These are phyloP conservation scores for Drosophila parthenogenetica DNA, from an alignment of 2,888 invertebrate species.

Conservation along the genomic window DNA sequence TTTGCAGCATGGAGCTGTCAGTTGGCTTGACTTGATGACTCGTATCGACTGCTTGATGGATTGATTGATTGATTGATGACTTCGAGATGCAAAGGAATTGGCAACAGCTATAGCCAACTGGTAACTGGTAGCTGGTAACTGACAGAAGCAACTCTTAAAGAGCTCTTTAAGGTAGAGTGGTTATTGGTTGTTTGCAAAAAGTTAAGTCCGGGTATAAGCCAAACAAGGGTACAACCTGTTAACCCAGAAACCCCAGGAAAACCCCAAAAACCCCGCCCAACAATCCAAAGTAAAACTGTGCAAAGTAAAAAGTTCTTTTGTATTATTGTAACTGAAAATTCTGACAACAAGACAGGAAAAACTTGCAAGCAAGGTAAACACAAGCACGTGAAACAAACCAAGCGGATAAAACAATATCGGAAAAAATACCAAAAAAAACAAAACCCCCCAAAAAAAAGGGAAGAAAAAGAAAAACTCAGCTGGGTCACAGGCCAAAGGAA, in stretches of 20 bases:
- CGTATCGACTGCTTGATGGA: slow-evolving; percentile 51
- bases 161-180: slow-evolving; percentile 23
- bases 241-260: slow-evolving; percentile 50
- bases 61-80: slow-evolving; percentile 65
- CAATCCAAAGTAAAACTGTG: not conserved
- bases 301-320: slow-evolving; percentile 65
- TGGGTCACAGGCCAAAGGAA: slow-evolving; percentile 37
- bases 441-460: slow-evolving; percentile 8
- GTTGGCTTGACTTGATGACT: slow-evolving; percentile 73
- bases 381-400: slow-evolving; percentile 66
- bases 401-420: slow-evolving; percentile 75
- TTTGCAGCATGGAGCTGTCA: slow-evolving; percentile 64
- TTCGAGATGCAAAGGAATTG: slow-evolving; percentile 19
- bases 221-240: slow-evolving; percentile 62
- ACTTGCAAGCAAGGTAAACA: slow-evolving; percentile 44
- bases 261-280: too few relatives aligned
- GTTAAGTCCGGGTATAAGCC: slow-evolving; percentile 16
- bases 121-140: slow-evolving; percentile 3
- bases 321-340: slow-evolving; percentile 72
- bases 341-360: slow-evolving; percentile 58
- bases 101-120: slow-evolving; percentile 1
- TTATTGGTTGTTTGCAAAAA: not conserved
- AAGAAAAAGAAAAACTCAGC: slow-evolving; percentile 40
- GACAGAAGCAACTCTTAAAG: slow-evolving; percentile 17
- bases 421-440: slow-evolving; percentile 20